Conservation (phyloP, 2,888 invertebrate species). For the Doris montereyensis region DNA sequence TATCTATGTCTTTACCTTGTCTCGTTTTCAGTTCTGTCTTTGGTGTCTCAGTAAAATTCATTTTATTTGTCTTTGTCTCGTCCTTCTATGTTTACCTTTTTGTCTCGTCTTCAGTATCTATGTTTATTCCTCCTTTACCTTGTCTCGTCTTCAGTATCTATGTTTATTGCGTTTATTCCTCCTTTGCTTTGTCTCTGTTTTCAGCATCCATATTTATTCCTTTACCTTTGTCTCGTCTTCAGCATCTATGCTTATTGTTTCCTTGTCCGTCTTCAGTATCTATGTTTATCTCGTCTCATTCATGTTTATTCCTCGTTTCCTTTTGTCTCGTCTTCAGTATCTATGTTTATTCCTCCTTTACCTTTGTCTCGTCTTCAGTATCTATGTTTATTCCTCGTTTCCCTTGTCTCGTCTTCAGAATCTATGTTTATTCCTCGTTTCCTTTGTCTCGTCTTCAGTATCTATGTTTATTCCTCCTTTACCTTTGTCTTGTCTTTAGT, state of each 20-base stretch:
- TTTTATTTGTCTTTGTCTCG: background rate
- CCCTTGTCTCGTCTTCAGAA: background rate
- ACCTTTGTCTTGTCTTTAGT: background rate
- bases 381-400: background rate
- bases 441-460: too few relatives aligned
- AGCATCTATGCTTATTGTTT: background rate
- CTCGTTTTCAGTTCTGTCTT: too few relatives aligned
- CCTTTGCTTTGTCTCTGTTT: background rate
- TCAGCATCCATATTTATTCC: background rate
- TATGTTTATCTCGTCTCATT: background rate
- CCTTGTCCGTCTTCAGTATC: background rate
- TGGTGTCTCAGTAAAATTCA: too few relatives aligned
- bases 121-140: background rate
- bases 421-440: too few relatives aligned
- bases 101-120: background rate
- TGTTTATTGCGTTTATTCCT: background rate
- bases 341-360: too few relatives aligned
- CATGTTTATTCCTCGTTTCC: background rate
- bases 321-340: too few relatives aligned
- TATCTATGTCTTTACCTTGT: too few relatives aligned
- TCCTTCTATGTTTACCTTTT: background rate
- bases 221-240: background rate
- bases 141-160: background rate
- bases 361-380: too few relatives aligned
- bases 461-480: background rate